These are phyloP conservation scores for Eledone cirrhosa DNA, from an alignment of 2,888 invertebrate species.

Conservation along the genomic window DNA sequence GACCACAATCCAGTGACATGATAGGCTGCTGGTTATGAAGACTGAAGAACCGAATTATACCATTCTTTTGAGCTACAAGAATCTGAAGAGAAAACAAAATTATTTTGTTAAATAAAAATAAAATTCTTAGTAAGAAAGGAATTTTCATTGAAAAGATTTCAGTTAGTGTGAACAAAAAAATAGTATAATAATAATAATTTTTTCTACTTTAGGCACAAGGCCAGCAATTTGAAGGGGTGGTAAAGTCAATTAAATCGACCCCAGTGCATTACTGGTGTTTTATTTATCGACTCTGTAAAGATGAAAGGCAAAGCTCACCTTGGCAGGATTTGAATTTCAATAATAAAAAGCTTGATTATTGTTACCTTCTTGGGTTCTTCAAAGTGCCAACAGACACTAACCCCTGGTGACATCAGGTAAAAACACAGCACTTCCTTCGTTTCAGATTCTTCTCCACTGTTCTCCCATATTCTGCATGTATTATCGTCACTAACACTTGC, in stretches of 20 bases:
- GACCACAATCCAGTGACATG: constrained; percentile 73
- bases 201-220: too few relatives aligned
- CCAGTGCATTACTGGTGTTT: too few relatives aligned
- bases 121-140: too few relatives aligned
- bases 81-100: constrained; percentile 63
- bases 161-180: too few relatives aligned
- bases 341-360: background rate
- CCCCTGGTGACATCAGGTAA: constrained; percentile 74
- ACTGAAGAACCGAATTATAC: constrained; percentile 79
- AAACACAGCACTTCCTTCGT: constrained; percentile 71
- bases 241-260: too few relatives aligned
- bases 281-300: too few relatives aligned
- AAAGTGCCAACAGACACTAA: constrained; percentile 75
- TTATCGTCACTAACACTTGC: constrained; percentile 83
- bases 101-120: background rate
- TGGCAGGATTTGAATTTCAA: too few relatives aligned
- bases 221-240: too few relatives aligned
- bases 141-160: too few relatives aligned
- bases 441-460: constrained; percentile 65
- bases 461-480: constrained; percentile 76
- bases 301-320: too few relatives aligned
- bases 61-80: constrained; percentile 79
- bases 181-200: too few relatives aligned
- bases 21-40: constrained; percentile 72
- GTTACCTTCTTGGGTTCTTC: constrained; percentile 74